These are phyloP conservation scores for Heliconius congener DNA, from an alignment of 1,140 invertebrate species.

Conservation along the genomic window DNA sequence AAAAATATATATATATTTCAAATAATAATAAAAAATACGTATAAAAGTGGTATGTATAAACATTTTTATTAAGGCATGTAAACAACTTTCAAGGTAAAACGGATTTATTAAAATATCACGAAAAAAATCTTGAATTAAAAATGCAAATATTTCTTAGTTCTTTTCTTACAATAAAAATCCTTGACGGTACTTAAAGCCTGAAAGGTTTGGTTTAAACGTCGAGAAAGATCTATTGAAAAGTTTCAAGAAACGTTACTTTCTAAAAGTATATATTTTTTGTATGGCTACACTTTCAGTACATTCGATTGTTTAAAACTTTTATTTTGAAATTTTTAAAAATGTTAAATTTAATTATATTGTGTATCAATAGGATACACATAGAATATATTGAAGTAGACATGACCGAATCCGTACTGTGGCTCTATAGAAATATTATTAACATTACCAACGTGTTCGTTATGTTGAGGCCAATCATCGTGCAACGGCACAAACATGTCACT, in stretches of 20 bases:
- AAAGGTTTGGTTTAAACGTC: not conserved
- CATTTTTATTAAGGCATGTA: not conserved
- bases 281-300: not conserved
- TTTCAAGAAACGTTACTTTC: not conserved
- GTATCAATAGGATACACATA: not conserved
- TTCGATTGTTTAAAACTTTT: not conserved
- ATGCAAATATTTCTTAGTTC: not conserved
- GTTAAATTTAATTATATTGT: not conserved
- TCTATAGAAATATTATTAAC: no score
- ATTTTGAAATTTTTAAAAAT: no score
- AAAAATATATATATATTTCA: no score
- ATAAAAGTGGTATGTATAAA: no score
- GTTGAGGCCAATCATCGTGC: no score
- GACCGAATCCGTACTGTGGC: not conserved
- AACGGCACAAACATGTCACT: no score
- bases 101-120: not conserved
- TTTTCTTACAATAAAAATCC: not conserved
- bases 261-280: not conserved
- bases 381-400: not conserved
- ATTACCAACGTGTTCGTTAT: no score
- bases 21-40: no score
- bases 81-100: not conserved
- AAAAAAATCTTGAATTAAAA: not conserved
- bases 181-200: not conserved
- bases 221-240: not conserved